Base-by-base conservation (phyloP, 2,888 invertebrate species). In the Teleiodes luculella region DNA sequence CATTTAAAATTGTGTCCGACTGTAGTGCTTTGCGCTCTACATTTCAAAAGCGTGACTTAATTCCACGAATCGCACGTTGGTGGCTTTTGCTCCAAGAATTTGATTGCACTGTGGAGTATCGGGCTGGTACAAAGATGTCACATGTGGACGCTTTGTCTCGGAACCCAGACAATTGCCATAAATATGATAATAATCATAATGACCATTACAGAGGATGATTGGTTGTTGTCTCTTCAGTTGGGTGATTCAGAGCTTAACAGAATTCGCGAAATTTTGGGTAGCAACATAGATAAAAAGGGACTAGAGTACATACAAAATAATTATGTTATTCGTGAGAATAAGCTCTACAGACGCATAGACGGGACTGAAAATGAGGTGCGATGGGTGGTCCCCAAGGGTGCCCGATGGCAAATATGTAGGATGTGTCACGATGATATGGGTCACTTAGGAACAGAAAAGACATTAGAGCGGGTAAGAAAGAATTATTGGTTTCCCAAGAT, bases 351-450 rank as follows among this genome's bases (percentile, higher is more conserved):
- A 10, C 33, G n/a, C 35, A 6, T 33, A 14, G 43, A n/a, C 7
- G 43, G 20, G 2, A 20, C 18, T 11, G 13, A 46, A 14, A 43
- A 10, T 37, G 45, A 13, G 24, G 50, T 16, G 47, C 10, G 57
- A 55, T 41, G 41, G 39, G 51, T 41, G 3, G 51, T 39, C 10
- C 51, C 24, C 6, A 30, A 39, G 41, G 41, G 41, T 0, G 58
- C 60, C 1, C 62, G 68, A 0, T 63, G 53, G 48, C 63, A 68
- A 43, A 58, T 72, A 13, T 63, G 70, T 13, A 63, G 65, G 16
- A 55, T 60, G 31, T 66, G 66, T 37, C 76, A 79, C 49, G 48
- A 47, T 16, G 16, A 47, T 14, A 30, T 47, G 3, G 47, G 47
- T 16, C 31, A 47, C 30, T 47, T 47, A 11, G 30, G 31, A 13